phyloP scores from a whole-genome alignment of 2,888 invertebrate genomes.

The Lepidochrysops patricia region DNA sequence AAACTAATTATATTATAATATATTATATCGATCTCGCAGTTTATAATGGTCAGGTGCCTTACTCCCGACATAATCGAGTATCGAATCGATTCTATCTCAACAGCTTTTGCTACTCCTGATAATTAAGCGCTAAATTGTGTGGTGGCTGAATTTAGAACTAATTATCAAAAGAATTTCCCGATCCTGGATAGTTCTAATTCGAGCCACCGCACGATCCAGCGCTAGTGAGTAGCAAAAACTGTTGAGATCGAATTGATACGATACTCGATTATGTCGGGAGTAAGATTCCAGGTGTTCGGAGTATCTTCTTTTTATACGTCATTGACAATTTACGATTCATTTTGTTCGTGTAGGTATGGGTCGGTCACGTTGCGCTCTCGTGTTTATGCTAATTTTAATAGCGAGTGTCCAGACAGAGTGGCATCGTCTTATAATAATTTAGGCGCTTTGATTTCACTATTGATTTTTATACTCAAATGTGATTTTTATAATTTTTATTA shows the following conservation, averaged over 20 bases:
- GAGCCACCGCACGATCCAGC: too few species aligned
- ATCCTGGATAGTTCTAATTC: too few species aligned
- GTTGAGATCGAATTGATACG: too few species aligned
- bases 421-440: constrained; percentile 36
- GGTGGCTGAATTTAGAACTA: too few species aligned
- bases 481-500: background rate
- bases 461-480: background rate
- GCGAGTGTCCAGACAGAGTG: constrained; percentile 58
- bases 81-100: too few species aligned
- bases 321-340: constrained; percentile 50
- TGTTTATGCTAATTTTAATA: constrained; percentile 49
- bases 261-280: too few species aligned
- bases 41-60: constrained; percentile 49
- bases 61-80: too few species aligned
- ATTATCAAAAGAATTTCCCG: too few species aligned
- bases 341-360: constrained; percentile 41
- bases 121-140: too few species aligned
- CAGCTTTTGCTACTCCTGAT: too few species aligned
- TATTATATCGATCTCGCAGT: constrained; percentile 40
- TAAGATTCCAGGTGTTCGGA: too few species aligned
- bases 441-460: constrained; percentile 16
- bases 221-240: too few species aligned
- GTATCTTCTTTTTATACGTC: constrained; percentile 45
- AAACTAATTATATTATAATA: constrained; percentile 51
- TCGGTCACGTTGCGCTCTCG: constrained; percentile 45